phyloP scores from a whole-genome alignment of 92 coral and sea anemone species.

The Siderastrea siderea region DNA sequence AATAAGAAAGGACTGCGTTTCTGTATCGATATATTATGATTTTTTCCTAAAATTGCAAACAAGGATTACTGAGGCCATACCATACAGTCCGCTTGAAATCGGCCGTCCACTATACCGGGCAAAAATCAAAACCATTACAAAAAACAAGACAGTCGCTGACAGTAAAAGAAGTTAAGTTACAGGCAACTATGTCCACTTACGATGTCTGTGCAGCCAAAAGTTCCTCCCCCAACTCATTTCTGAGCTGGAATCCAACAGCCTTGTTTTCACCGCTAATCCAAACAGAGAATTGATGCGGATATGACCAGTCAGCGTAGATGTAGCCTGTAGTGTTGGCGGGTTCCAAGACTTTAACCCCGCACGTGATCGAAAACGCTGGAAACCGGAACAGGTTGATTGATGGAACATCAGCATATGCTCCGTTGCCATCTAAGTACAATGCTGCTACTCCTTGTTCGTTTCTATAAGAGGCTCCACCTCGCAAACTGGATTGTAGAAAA shows the following conservation, averaged over 20 bases:
- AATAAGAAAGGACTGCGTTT: not conserved
- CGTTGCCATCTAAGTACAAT: constrained; percentile 1
- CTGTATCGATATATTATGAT: too few relatives aligned
- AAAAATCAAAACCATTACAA: not conserved
- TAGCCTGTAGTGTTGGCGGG: constrained; percentile 19
- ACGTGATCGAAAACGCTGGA: constrained; percentile 12
- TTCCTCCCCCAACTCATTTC: not conserved
- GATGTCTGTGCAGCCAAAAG: not conserved
- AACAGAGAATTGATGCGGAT: not conserved
- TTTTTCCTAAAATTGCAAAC: too few relatives aligned
- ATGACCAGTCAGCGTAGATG: constrained; percentile 23
- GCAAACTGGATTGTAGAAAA: not conserved
- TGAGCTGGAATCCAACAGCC: not conserved
- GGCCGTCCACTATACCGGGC: too few relatives aligned
- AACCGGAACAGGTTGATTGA: not conserved
- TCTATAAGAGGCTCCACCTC: not conserved
- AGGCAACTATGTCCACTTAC: not conserved
- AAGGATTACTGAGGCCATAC: too few relatives aligned
- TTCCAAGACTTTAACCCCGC: constrained; percentile 17
- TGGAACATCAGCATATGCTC: constrained; percentile 3
- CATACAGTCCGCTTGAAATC: too few relatives aligned
- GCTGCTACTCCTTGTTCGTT: not conserved
- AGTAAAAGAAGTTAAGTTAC: too few relatives aligned
- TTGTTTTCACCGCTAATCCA: not conserved
- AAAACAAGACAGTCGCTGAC: too few relatives aligned